These are phyloP conservation scores for Acrocyrtus sp. DNA, from an alignment of 2,888 invertebrate species.

Conservation along the genomic window DNA sequence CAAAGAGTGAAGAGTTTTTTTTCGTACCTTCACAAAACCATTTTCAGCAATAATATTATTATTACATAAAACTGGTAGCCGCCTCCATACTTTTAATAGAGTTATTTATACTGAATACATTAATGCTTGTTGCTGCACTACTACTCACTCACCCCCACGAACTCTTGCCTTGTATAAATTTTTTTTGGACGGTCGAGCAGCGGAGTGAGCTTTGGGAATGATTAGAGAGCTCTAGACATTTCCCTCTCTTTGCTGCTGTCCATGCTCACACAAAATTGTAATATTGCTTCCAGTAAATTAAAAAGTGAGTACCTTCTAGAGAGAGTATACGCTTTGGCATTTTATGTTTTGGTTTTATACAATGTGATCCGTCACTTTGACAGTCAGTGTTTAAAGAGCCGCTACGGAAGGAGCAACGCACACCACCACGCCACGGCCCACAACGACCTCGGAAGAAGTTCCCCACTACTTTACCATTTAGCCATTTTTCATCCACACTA, in stretches of 20 bases:
- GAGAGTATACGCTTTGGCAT: too few relatives aligned
- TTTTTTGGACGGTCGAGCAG: background rate
- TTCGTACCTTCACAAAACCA: too few relatives aligned
- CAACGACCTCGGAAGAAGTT: too few relatives aligned
- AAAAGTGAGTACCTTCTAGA: background rate
- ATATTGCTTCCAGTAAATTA: background rate
- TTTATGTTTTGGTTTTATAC: background rate
- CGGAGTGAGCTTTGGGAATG: background rate
- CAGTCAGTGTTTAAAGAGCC: background rate
- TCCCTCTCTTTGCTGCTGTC: background rate
- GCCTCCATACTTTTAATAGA: background rate
- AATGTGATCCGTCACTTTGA: background rate
- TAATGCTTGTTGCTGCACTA: background rate
- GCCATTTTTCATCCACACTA: too few relatives aligned
- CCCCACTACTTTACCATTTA: too few relatives aligned
- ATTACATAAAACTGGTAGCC: slow-evolving; percentile 11
- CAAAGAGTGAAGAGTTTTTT: too few relatives aligned
- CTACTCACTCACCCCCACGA: background rate
- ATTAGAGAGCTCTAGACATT: too few relatives aligned
- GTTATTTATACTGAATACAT: background rate
- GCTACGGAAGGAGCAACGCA: background rate
- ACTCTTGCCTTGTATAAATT: background rate
- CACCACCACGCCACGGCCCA: background rate
- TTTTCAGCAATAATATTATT: slow-evolving; percentile 1
- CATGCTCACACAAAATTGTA: background rate